Evolutionary conservation across 1,140 invertebrate species (phyloP).

Genomic region (Diorhabda elongata): DNA sequence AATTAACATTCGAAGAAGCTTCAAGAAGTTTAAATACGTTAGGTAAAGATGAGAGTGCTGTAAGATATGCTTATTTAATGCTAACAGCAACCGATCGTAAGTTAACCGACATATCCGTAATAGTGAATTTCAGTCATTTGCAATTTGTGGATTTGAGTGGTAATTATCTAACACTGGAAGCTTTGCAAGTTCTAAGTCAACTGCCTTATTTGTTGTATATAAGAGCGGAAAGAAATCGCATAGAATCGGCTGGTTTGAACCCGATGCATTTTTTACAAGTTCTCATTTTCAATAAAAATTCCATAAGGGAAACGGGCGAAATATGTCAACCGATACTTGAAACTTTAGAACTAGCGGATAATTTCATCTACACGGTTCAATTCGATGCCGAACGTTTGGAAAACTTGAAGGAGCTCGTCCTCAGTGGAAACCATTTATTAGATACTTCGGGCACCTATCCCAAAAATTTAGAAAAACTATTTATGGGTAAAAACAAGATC

Average conservation of each 20-base stretch:
- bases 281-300: constrained; percentile 51
- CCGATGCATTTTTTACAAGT: constrained; percentile 53
- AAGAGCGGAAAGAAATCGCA: constrained; percentile 51
- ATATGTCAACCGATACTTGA: constrained; percentile 52
- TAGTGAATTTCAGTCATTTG: constrained; percentile 51
- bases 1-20: constrained; percentile 42
- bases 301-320: constrained; percentile 48
- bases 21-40: constrained; percentile 40
- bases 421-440: constrained; percentile 50
- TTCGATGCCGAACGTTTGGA: constrained; percentile 32
- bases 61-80: constrained; percentile 45
- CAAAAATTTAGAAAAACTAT: constrained; percentile 47
- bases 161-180: constrained; percentile 49
- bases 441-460: constrained; percentile 48
- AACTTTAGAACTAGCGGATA: constrained; percentile 52
- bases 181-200: constrained; percentile 48
- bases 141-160: constrained; percentile 53
- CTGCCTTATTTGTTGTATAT: constrained; percentile 52
- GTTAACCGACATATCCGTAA: constrained; percentile 49
- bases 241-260: constrained; percentile 48
- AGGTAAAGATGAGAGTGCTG: constrained; percentile 43
- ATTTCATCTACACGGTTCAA: constrained; percentile 40
- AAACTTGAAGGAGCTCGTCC: constrained; percentile 47
- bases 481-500: constrained; percentile 33
- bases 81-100: constrained; percentile 37